phyloP scores from a whole-genome alignment of 2,888 invertebrate genomes.

The Cephus pulcher region DNA sequence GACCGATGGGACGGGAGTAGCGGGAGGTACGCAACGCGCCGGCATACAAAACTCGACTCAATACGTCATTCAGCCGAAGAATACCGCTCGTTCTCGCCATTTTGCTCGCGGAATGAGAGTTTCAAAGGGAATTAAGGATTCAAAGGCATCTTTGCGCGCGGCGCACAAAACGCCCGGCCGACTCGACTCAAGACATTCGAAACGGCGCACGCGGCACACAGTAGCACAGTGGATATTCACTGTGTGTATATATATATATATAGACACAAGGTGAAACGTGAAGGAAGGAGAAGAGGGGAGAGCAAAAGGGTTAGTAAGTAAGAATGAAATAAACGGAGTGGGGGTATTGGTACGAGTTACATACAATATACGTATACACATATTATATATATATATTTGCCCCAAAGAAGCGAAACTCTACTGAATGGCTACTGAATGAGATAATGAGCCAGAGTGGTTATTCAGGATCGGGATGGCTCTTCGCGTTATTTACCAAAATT shows the following conservation, averaged over 20 bases:
- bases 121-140: conserved; percentile 67
- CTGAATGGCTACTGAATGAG: conserved; percentile 21
- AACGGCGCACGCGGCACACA: not conserved
- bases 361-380: not conserved
- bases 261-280: not conserved
- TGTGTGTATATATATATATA: not conserved
- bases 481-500: conserved; percentile 15
- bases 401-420: conserved; percentile 8
- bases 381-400: not conserved
- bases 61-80: conserved; percentile 66
- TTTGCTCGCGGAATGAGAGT: conserved; percentile 64
- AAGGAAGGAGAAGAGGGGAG: not conserved
- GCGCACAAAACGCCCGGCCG: conserved; percentile 59
- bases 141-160: conserved; percentile 65
- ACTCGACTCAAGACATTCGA: conserved; percentile 11
- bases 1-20: conserved; percentile 44
- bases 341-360: not conserved
- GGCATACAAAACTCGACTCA: conserved; percentile 65
- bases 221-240: not conserved
- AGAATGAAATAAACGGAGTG: not conserved
- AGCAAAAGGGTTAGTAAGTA: not conserved
- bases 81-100: conserved; percentile 65
- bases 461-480: conserved; percentile 6
- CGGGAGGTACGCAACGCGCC: conserved; percentile 43
- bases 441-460: conserved; percentile 14